These are phyloP conservation scores for Bergia sp. DNA, from an alignment of 92 coral and sea anemone genomes.

Conservation along the genomic window DNA sequence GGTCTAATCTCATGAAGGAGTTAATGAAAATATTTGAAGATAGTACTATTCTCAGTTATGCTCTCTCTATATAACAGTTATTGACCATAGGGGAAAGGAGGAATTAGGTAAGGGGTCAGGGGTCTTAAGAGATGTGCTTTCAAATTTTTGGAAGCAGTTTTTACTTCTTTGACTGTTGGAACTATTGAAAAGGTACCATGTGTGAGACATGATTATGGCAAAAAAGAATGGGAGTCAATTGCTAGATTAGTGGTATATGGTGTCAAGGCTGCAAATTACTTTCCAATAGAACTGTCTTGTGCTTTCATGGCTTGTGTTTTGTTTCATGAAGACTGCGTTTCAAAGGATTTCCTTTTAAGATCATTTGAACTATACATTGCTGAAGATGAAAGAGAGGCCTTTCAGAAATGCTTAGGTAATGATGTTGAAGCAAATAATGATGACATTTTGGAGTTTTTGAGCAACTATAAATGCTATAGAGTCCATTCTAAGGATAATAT, in stretches of 20 bases:
- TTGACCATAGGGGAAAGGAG: conserved; percentile 44
- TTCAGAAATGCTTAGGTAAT: conserved; percentile 43
- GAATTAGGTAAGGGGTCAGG: conserved; percentile 48
- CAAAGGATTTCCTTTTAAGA: conserved; percentile 39
- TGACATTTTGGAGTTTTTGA: conserved; percentile 50
- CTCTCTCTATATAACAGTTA: conserved; percentile 41
- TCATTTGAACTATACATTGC: conserved; percentile 45
- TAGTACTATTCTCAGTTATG: conserved; percentile 26
- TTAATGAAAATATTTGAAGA: conserved; percentile 43
- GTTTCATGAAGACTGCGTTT: conserved; percentile 48
- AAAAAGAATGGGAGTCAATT: conserved; percentile 47
- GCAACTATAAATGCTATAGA: conserved; percentile 45
- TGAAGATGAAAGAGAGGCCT: conserved; percentile 47
- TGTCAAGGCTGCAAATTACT: conserved; percentile 26
- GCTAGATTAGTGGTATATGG: conserved; percentile 52
- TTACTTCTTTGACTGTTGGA: conserved; percentile 45
- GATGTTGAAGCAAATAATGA: conserved; percentile 44
- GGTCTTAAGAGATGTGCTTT: conserved; percentile 44
- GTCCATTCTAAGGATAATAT: conserved; percentile 47
- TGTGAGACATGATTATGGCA: conserved; percentile 47
- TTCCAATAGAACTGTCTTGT: conserved; percentile 47
- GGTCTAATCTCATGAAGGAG: conserved; percentile 43
- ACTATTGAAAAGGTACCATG: conserved; percentile 45
- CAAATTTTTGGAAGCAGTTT: conserved; percentile 49
- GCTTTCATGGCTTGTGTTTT: conserved; percentile 40